Base-by-base conservation (phyloP, 2,888 invertebrate genomes). In the Hirtodrosophila trivittata region DNA sequence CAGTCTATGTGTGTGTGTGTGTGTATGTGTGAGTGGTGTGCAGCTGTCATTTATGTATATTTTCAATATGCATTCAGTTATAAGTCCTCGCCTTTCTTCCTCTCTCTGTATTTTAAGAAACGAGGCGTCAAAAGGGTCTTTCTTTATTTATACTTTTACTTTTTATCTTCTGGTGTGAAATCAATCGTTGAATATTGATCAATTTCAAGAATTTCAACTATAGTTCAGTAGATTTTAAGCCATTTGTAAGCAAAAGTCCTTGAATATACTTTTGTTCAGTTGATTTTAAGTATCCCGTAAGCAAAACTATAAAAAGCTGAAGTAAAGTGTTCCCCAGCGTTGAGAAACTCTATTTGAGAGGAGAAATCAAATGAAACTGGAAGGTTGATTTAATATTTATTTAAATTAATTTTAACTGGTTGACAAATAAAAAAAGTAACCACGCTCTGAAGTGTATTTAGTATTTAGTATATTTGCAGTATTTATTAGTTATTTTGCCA, bases 21-120 rank as follows among this genome's bases (percentile, higher is more conserved):
- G 18, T 16, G 28, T 28, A 28, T 46, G 18, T 26, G 26, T n/a
- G 7, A 21, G 18, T 32, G 33, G 14, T 39, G 18, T 9, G 21
- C 18, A 58, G 14, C 38, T 32, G 42, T 33, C 59, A 63, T 76
- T 77, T 78, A 78, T 75, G 70, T 57, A 66, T 57, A 82, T 49
- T 78, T 70, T 66, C 76, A 64, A 82, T 73, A 65, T 70, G 63
- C 52, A 75, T 65, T 52, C 66, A 54, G 55, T 62, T 66, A 50
- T 43, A 21, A 21, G 39, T 14, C 46, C 58, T 58, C 73, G 59
- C 43, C 49, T 58, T 55, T 3, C 25, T 25, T 28, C 2, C 28
- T 3, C 59, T 33, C 35, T 30, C 13, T 10, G n/a, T 10, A 37
- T 7, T 39, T 16, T 13, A 16, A 39, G 25, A 49, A 45, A 54